These are phyloP conservation scores for Melozone crissalis DNA, from an alignment of 2,113 vertebrate genomes.

Conservation along the genomic window DNA sequence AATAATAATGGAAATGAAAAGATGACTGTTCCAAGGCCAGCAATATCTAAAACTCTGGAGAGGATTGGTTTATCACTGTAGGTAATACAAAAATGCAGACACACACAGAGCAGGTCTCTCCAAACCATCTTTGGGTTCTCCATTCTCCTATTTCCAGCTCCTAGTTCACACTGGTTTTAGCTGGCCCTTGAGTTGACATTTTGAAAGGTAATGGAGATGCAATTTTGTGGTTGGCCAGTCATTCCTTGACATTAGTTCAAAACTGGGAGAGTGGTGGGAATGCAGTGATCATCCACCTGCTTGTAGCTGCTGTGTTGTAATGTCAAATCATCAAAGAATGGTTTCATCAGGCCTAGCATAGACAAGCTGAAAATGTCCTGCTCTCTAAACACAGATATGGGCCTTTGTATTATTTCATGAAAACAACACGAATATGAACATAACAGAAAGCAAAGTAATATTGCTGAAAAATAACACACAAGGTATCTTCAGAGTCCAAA, in stretches of 20 bases:
- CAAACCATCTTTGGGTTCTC: neutral
- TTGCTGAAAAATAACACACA: neutral
- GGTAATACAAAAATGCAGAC: neutral
- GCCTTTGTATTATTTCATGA: neutral
- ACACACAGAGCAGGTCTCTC: neutral
- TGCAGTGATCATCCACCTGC: neutral
- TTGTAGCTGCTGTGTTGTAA: neutral
- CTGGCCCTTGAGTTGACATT: neutral
- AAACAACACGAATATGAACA: neutral
- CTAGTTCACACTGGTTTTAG: neutral
- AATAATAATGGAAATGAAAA: neutral
- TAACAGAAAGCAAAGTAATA: neutral
- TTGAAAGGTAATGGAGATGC: neutral
- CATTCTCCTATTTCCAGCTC: neutral
- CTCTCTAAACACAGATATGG: neutral
- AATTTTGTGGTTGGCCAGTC: neutral
- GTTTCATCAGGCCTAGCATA: neutral
- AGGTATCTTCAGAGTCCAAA: neutral
- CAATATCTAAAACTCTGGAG: neutral
- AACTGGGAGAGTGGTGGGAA: neutral
- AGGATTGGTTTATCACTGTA: neutral
- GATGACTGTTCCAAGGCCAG: neutral
- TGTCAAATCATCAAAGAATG: neutral
- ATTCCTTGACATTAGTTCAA: neutral
- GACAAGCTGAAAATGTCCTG: neutral